A percentile compares a stretch with the other conserved stretches of the same genome.
These are phyloP conservation scores for Pygoscelis adeliae DNA, from an alignment of 2,113 vertebrate genomes.

Conservation along the genomic window DNA sequence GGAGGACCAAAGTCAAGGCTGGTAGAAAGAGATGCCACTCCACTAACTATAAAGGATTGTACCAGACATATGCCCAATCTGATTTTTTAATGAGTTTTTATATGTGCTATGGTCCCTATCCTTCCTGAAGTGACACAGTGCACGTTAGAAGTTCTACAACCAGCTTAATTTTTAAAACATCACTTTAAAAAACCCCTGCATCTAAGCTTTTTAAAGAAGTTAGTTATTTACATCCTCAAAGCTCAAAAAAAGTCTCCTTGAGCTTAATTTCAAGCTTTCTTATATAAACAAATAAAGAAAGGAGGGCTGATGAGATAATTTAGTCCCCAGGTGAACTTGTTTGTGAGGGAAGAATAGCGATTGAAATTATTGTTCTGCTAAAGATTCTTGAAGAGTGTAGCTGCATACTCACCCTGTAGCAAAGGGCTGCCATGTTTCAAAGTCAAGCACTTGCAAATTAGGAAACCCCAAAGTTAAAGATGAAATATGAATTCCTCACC, in stretches of 20 bases:
- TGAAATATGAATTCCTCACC: not conserved
- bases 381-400: not conserved
- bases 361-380: not conserved
- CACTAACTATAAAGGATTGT: not conserved
- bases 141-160: not conserved
- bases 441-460: not conserved
- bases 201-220: not conserved
- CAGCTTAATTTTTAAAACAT: not conserved
- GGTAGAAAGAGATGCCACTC: not conserved
- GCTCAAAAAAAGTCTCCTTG: constrained; percentile 24
- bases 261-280: constrained; percentile 38
- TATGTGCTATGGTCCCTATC: not conserved
- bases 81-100: not conserved
- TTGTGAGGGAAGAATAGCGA: not conserved
- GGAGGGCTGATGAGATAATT: not conserved
- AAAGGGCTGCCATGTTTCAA: not conserved
- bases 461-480: not conserved
- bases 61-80: not conserved
- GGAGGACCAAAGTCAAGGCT: not conserved
- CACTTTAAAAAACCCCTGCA: not conserved
- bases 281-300: constrained; percentile 33
- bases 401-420: not conserved
- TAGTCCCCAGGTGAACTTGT: not conserved
- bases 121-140: not conserved
- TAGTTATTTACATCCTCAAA: constrained; percentile 24